phyloP scores from a whole-genome alignment of 2,888 invertebrate genomes.

The Priocnemis perturbator region DNA sequence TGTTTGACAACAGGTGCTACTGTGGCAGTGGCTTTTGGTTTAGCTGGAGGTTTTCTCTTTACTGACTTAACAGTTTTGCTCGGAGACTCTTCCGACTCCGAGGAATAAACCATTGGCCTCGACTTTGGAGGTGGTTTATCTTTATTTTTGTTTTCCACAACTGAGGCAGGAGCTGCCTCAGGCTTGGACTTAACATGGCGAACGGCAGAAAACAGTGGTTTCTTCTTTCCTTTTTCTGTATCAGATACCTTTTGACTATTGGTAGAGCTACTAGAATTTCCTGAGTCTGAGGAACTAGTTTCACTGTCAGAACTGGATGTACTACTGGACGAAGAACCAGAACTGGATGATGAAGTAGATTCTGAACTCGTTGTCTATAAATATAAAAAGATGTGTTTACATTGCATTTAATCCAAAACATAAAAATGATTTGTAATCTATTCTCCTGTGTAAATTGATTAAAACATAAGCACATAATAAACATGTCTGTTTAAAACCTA shows the following conservation, averaged over 20 bases:
- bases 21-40: conserved; percentile 81
- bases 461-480: no score
- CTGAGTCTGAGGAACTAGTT: conserved; percentile 72
- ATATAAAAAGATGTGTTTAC: conserved; percentile 12
- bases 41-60: conserved; percentile 78
- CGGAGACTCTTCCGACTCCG: conserved; percentile 71
- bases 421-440: no score
- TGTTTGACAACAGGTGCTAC: conserved; percentile 78
- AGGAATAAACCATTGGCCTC: conserved; percentile 67
- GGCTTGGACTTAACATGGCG: conserved; percentile 68
- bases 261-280: conserved; percentile 71
- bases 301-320: conserved; percentile 73
- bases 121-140: conserved; percentile 64
- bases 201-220: conserved; percentile 51
- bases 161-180: conserved; percentile 50
- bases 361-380: conserved; percentile 72
- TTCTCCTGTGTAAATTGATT: no score
- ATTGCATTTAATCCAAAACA: no score
- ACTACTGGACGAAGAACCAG: conserved; percentile 71
- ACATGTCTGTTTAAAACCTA: no score
- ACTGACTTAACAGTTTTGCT: conserved; percentile 66
- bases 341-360: conserved; percentile 70
- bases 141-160: conserved; percentile 65
- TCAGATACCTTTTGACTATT: conserved; percentile 71
- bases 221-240: conserved; percentile 67